Conservation (phyloP, 2,888 invertebrate species). For the Eurytoma californica region DNA sequence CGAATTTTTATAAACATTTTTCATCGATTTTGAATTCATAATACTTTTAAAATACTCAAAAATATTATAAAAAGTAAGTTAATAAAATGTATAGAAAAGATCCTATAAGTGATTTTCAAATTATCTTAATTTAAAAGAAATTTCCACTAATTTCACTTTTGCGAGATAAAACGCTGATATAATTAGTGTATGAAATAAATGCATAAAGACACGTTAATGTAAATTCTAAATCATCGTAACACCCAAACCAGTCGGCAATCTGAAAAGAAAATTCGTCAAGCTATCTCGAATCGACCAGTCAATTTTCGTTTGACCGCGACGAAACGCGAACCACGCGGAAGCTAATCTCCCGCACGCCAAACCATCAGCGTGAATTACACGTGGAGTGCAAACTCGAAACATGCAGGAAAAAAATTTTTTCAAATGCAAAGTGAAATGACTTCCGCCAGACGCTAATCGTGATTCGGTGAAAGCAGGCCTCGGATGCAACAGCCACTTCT, state of each 20-base stretch:
- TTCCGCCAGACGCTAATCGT: constrained; percentile 51
- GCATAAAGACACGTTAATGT: too few relatives aligned
- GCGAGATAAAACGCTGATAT: not conserved
- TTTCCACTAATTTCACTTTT: not conserved
- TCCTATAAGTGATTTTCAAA: not conserved
- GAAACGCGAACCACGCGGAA: constrained; percentile 1
- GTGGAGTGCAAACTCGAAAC: not conserved
- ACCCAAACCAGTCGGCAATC: too few relatives aligned
- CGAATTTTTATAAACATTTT: too few relatives aligned
- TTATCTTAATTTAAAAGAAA: not conserved
- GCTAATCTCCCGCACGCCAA: constrained; percentile 1
- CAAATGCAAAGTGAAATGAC: constrained; percentile 52
- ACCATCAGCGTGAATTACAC: constrained; percentile 5
- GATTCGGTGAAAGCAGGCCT: constrained; percentile 56
- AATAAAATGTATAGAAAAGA: not conserved
- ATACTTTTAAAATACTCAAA: too few relatives aligned
- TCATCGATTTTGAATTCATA: too few relatives aligned
- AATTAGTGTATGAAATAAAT: too few relatives aligned
- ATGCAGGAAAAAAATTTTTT: constrained; percentile 9
- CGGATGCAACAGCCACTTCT: constrained; percentile 53
- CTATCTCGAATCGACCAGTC: not conserved
- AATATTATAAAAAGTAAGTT: too few relatives aligned
- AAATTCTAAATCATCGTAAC: too few relatives aligned
- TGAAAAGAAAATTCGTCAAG: too few relatives aligned
- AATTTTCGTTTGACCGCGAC: not conserved